Base-by-base conservation (phyloP, 2,113 vertebrate genomes). In the Engraulis encrasicolus region DNA sequence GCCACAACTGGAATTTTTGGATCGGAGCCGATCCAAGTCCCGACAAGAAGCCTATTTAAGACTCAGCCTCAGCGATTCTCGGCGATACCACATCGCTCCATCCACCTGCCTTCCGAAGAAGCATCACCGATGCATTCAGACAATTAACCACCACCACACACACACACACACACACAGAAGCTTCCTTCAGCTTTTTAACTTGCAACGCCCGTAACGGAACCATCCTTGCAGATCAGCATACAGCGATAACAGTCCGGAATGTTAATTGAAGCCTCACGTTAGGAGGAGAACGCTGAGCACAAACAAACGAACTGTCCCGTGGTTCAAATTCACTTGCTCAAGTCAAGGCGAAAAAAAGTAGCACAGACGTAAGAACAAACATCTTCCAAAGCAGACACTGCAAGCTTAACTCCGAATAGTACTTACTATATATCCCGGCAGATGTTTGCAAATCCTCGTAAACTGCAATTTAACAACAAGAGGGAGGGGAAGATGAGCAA, bases 401-500 rank as follows among this genome's bases (percentile, higher is more conserved):
- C 36, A 81, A 81, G 80, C 74, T 82, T 87, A 92, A 91, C 87
- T 89, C 88, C 89, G 79, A 85, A 78, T 40, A 50, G 84, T 90
- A 95, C 95, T 94, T 94, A 94, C 93, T 93, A 91, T 90, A 85
- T 36, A 91, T 85, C 88, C 92, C 84, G 92, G 89, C 80, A 85
- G 92, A 79, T 87, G 91, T 87, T 89, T 54, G 91, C 88, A 91
- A 93, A 92, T 90, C 92, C 92, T 91, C 88, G 90, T 89, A 83
- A 92, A 94, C 93, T 95, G 92, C n/a, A 93, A 92, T 90, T 90
- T 87, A 91, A 87, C 74, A 92, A 90, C 79, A 90, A 82, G 81
- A 85, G 89, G 89, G 81, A 79, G 83, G 82, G 54, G 52, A 86
- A 66, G 81, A 87, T 85, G 38, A 89, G 66, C 66, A 71, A 81